Evolutionary conservation across 2,888 invertebrate genomes (phyloP), one percentile per base, ranked within the genome.

Genomic region (Folsomia candida): DNA sequence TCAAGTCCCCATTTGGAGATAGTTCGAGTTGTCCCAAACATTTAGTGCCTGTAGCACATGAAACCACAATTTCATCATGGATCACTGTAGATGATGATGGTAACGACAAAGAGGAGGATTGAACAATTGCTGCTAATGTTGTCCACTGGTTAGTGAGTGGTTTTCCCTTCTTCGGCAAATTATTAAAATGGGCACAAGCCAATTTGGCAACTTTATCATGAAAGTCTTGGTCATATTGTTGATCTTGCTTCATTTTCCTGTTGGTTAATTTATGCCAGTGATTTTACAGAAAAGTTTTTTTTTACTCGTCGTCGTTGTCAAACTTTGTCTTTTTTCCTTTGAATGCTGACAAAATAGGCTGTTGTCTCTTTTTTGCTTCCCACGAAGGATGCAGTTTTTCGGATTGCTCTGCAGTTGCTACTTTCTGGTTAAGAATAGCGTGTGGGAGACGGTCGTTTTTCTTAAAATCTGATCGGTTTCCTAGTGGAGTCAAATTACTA

Each of bases 21-120:
- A 91, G 85, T 82, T 83, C 81, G 2, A 84, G 83, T 69, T 87
- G 85, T 1, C 95, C 94, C 75, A 97, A 87, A 83, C 96, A 97
- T 85, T 95, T 97, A 0, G 96, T 91, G 0, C 97, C 97, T 1
- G 93, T 93, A 1, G 93, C 94, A 67, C 95, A 82, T n/a, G 94
- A 87, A 27, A 94, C 88, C 2, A 94, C 59, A 20, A 84, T 79
- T 4, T 81, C 78, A 60, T 83, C 80, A 29, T 78, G 80, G 14
- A 59, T 26, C 57, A 25, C n/a, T 57, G 54, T 20, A 4, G 54
- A 54, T 14, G 54, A 54, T 20, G 54, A 3, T 3, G 64, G 51
- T 51, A 11, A n/a, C 51, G 4, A n/a, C 18, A 25, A 2, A 59
- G 28, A 9, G 6, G 25, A 2, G 20, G 73, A 61, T 68, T 76